Percentiles rank a stretch among this genome's conserved stretches.
These are phyloP conservation scores for Coelopa pilipes DNA, from an alignment of 2,888 invertebrate genomes.

Conservation along the genomic window DNA sequence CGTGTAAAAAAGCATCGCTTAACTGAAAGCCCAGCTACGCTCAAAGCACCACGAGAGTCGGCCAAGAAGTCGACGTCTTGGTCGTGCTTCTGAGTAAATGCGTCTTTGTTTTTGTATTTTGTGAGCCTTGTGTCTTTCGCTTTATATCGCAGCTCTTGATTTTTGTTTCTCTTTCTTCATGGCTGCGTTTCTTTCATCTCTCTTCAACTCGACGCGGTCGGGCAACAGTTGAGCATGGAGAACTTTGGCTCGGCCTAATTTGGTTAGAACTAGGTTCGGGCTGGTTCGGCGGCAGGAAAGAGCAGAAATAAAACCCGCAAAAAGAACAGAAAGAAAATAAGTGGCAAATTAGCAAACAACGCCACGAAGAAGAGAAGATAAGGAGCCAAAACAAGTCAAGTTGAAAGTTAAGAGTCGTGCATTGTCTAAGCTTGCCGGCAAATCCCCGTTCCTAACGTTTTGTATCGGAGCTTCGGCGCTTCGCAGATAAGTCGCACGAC, in stretches of 20 bases:
- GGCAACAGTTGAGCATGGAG: slow-evolving; percentile 33
- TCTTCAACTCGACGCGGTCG: slow-evolving; percentile 4
- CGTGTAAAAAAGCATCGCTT: slow-evolving; percentile 54
- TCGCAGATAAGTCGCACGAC: not conserved
- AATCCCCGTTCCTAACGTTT: too few species aligned
- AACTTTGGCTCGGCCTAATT: slow-evolving; percentile 31
- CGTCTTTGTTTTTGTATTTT: not conserved
- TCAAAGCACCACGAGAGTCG: slow-evolving; percentile 44
- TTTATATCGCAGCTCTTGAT: not conserved
- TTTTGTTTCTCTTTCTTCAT: not conserved
- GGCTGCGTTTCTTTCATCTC: slow-evolving; percentile 5
- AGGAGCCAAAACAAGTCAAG: not conserved
- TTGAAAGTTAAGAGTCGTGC: not conserved
- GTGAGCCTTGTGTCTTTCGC: not conserved
- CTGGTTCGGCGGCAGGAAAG: not conserved
- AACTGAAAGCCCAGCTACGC: slow-evolving; percentile 49
- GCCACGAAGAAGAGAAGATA: not conserved
- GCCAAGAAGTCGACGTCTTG: slow-evolving; percentile 18
- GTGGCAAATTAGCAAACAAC: too few species aligned
- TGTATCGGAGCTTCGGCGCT: not conserved
- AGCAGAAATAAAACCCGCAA: not conserved
- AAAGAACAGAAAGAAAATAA: slow-evolving; percentile 12
- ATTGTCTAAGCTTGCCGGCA: too few species aligned
- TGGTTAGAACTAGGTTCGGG: slow-evolving; percentile 29
- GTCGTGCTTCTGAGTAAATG: not conserved